Evolutionary conservation across 2,797 vertebrate species (phyloP), one percentile per base, ranked within the genome.

Genomic region (Cossypha polioptera): DNA sequence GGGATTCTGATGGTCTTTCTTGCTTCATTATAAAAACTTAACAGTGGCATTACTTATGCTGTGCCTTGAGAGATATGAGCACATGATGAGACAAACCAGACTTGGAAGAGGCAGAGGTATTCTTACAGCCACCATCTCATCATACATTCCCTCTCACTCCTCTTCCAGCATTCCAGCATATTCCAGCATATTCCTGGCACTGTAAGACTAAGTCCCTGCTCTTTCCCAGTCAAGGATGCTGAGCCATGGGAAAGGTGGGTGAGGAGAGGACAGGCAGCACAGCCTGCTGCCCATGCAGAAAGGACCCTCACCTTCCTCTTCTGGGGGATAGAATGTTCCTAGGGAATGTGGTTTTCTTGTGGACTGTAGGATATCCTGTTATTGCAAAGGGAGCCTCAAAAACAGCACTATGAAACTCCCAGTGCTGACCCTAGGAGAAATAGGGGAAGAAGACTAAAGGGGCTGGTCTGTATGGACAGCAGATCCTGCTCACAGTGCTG

Each of bases 401-500:
- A 81, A 65, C 9, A 29, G 11, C 47, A 31, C 21, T 57, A 31
- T 59, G 35, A 91, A 91, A 81, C 29, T 53, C 29, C 29, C 22
- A 2, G 25, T 29, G 43, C 26, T 5, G 1, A n/a, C 16, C 12
- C 35, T 51, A 31, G 13, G 18, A 86, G 59, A 57, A 74, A 12
- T 10, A 65, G 1, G 0, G 10, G 28, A 75, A 22, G 43, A 74
- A 9, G 9, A 72, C 11, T 43, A 71, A 54, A 40, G 68, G 14
- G 25, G 36, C 5, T 3, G 3, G 36, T 42, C 29, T 0, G 2
- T 48, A 55, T 0, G 1, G 65, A 43, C 28, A 66, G 50, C 57
- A 89, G 24, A 85, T n/a, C 20, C 29, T 42, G 4, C 42, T 16
- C 21, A 5, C 7, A 10, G 33, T n/a, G 40, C 57, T 25, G 40